Base-by-base conservation (phyloP, 2,797 vertebrate genomes). In the Hephaestus fuliginosus region DNA sequence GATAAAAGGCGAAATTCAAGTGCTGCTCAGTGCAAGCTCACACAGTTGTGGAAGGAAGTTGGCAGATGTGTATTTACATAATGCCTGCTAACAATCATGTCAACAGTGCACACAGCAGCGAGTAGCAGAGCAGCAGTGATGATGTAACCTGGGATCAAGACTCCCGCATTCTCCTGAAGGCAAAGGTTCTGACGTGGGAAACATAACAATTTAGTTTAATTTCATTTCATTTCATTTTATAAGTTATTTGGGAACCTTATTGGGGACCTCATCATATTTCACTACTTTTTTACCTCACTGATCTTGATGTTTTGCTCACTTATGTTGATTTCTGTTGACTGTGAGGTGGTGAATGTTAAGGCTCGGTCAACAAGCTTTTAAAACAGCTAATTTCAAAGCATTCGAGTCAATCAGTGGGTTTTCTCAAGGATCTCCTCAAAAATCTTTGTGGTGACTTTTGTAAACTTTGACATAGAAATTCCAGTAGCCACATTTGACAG, bases 71-170 rank as follows among this genome's bases (percentile, higher is more conserved):
- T 74, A 70, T 84, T 85, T 81, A 28, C 75, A 81, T 74, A 67
- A 68, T n/a, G 68, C 69, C 49, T 30, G 14, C 43, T 56, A 69
- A 74, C 43, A 69, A 46, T 74, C 39, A 20, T 52, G 56, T 49
- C 63, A 71, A 22, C 66, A 55, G 57, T 4, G 53, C 46, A 11
- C 55, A 36, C 70, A 43, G 79, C 73, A 41, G 57, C 43, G 9
- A 61, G 39, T 20, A 5, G 39, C 48, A 43, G 64, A 60, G 77
- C 68, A 60, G 56, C 41, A 33, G 30, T 22, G 75, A 70, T 84
- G 82, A 85, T 61, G 70, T 74, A 81, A 81, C 25, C 8, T 2
- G 14, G 18, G 55, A 86, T 75, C 72, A 83, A 80, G 67, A 53
- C 48, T 60, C 65, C 22, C 41, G 49, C 70, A 56, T 46, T 14